Evolutionary conservation across 2,797 vertebrate genomes (phyloP), one percentile per base, ranked within the genome.

Genomic region (Craterocephalus amniculus): DNA sequence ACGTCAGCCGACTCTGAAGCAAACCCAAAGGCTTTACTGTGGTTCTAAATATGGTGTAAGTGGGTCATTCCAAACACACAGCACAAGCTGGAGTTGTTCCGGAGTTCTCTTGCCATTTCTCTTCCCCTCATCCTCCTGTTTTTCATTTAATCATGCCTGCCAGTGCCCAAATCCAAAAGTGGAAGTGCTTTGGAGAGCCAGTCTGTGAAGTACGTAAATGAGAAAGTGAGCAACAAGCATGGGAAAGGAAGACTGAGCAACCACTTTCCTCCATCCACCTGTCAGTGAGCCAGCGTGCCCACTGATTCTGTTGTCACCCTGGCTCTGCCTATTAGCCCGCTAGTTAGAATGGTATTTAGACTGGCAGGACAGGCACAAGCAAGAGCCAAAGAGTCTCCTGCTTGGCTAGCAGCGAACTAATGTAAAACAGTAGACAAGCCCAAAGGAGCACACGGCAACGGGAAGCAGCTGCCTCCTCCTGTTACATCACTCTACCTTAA

Each of bases 281-380:
- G 81, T 72, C 84, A 36, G 76, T 67, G 68, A 78, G 77, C 62
- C 72, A 67, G 52, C 6, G 61, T 16, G 63, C 80, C 81, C 81
- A 70, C 70, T 62, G 76, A 52, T 76, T 74, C 81, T 63, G 72
- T 77, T 73, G 81, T 80, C 75, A 63, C 83, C 64, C 74, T 78
- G 74, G 86, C 79, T 71, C 81, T 67, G 80, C 74, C 79, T 70
- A 83, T 90, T 89, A 90, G 80, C 85, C 85, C 67, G 77, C 87
- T 84, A 83, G 83, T 87, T 88, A 85, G 89, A 85, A 77, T 75
- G 82, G 79, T 85, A 87, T 86, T 90, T 89, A 85, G 85, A 88
- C 85, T 90, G 86, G 87, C 83, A 81, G 78, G 86, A 83, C 85
- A 75, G 67, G 58, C 56, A 38, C 20, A 26, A 24, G 64, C 76